Conservation (phyloP, 2,113 vertebrate genomes). For the Mixornis gularis region DNA sequence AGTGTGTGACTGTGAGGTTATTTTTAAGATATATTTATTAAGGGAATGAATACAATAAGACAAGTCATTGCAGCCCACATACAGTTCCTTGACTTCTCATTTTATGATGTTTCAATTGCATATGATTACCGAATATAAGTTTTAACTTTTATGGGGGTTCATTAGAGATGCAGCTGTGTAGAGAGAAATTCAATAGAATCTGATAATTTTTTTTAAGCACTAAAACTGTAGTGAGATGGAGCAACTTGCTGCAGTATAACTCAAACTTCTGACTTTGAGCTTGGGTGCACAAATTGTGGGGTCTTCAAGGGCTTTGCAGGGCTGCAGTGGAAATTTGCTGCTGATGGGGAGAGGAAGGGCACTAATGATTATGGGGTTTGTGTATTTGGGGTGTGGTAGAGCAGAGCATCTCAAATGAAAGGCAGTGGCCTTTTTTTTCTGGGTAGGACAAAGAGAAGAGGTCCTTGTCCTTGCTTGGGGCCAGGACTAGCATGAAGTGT, state of each 20-base stretch:
- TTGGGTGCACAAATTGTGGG: background rate
- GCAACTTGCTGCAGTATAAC: background rate
- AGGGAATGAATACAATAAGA: slow-evolving; percentile 63
- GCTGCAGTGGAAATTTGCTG: background rate
- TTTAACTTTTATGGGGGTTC: slow-evolving; percentile 59
- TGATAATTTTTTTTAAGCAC: background rate
- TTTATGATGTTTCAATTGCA: slow-evolving; percentile 60
- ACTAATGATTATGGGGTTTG: fast-evolving
- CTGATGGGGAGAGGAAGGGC: background rate
- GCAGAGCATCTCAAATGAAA: background rate
- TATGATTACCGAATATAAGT: slow-evolving; percentile 47
- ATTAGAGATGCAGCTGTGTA: slow-evolving; percentile 45
- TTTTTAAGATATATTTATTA: slow-evolving; percentile 72
- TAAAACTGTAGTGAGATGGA: slow-evolving; percentile 30
- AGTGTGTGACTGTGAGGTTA: slow-evolving; percentile 51
- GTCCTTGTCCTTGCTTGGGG: background rate
- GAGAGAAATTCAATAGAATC: slow-evolving; percentile 42
- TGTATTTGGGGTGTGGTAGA: background rate
- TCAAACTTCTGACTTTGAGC: background rate
- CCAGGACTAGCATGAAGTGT: background rate
- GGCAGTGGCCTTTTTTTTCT: background rate
- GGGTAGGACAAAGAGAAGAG: background rate
- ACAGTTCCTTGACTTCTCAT: slow-evolving; percentile 56
- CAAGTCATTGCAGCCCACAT: slow-evolving; percentile 61
- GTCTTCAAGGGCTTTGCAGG: background rate